phyloP scores from a whole-genome alignment of 2,888 invertebrate species.

The Piscicola geometra region DNA sequence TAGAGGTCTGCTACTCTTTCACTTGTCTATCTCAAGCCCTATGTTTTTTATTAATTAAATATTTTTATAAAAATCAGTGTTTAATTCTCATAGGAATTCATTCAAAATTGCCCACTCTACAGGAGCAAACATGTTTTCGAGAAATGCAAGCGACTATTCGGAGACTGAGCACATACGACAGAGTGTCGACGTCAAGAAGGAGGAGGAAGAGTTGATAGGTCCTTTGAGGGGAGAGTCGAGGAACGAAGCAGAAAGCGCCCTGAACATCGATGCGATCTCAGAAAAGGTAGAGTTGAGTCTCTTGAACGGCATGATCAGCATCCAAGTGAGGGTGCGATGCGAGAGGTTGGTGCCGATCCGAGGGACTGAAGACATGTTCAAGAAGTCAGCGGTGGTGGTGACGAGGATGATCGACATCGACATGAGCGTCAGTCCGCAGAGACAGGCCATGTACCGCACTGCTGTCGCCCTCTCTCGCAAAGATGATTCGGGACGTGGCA shows the following conservation, averaged over 20 bases:
- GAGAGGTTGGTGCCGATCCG: conserved; percentile 53
- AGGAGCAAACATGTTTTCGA: not conserved
- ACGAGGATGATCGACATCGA: conserved; percentile 54
- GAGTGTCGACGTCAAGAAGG: conserved; percentile 44
- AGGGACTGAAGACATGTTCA: conserved; percentile 53
- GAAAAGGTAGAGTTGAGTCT: conserved; percentile 45
- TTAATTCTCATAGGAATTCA: not conserved
- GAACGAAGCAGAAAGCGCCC: conserved; percentile 35
- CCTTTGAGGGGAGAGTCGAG: conserved; percentile 36
- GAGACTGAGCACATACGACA: conserved; percentile 35
- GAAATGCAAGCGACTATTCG: not conserved
- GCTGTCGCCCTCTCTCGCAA: conserved; percentile 44
- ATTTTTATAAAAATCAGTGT: not conserved
- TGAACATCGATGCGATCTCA: conserved; percentile 46
- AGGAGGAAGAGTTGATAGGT: conserved; percentile 45
- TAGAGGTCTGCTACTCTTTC: not conserved
- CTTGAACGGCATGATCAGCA: conserved; percentile 42
- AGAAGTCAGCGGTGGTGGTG: conserved; percentile 54
- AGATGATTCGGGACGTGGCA: not conserved
- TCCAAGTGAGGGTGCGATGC: conserved; percentile 51
- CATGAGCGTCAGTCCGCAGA: conserved; percentile 51
- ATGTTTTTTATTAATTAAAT: not conserved
- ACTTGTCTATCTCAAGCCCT: too few species aligned
- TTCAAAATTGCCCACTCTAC: not conserved
- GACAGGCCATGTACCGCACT: conserved; percentile 50